Evolutionary conservation across 2,888 invertebrate genomes (phyloP).

Genomic region (Yponomeuta plumbellus): DNA sequence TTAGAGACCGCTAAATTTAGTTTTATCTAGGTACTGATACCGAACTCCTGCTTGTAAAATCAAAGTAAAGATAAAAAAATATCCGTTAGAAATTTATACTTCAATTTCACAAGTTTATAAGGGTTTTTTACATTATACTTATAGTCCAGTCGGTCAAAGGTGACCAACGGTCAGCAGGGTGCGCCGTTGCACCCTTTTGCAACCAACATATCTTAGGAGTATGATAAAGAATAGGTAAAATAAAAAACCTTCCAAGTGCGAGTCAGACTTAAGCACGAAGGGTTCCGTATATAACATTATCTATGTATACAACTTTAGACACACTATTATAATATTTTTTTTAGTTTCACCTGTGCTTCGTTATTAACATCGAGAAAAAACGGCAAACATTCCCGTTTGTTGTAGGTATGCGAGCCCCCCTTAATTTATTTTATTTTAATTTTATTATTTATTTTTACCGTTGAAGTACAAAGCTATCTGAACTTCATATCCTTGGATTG

Average conservation of each 20-base stretch:
- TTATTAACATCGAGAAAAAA: no score
- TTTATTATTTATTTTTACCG: no score
- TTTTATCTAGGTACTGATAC: slow-evolving; percentile 11
- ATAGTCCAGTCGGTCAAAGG: slow-evolving; percentile 50
- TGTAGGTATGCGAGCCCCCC: no score
- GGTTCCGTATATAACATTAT: no score
- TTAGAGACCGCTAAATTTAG: not conserved
- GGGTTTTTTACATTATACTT: not conserved
- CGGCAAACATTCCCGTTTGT: no score
- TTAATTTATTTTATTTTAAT: no score
- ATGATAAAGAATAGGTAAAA: not conserved
- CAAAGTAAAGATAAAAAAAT: not conserved
- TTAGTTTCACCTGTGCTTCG: no score
- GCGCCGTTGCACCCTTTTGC: slow-evolving; percentile 54
- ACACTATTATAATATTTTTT: no score
- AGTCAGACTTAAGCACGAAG: no score
- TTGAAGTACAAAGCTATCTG: not conserved
- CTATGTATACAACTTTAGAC: no score
- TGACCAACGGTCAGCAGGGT: slow-evolving; percentile 54
- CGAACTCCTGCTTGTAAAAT: not conserved
- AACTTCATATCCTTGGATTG: slow-evolving; percentile 13
- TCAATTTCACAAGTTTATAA: not conserved
- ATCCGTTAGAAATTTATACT: not conserved
- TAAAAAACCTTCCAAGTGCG: no score
- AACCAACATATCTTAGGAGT: slow-evolving; percentile 30